Conservation (phyloP, 2,113 vertebrate species). For the Pipa parva region DNA sequence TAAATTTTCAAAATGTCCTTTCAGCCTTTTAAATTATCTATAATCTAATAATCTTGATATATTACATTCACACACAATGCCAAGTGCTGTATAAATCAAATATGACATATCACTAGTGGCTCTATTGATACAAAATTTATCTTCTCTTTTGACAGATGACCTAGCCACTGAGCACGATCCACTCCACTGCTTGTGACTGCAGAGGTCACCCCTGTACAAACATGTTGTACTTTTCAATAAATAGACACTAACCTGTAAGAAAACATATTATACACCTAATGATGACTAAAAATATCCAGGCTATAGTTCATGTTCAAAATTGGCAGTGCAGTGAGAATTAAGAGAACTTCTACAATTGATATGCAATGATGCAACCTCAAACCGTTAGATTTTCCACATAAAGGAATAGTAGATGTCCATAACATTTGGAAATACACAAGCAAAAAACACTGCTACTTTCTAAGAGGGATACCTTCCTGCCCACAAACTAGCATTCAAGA, state of each 20-base stretch:
- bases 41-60: constrained; percentile 43
- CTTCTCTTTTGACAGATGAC: constrained; percentile 36
- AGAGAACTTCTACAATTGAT: too few species aligned
- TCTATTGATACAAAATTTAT: constrained; percentile 41
- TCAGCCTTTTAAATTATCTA: constrained; percentile 41
- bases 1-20: constrained; percentile 39
- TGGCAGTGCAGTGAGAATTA: not conserved
- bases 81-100: constrained; percentile 41
- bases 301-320: not conserved
- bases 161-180: constrained; percentile 22
- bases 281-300: not conserved
- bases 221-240: constrained; percentile 5
- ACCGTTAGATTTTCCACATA: too few species aligned
- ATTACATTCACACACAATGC: constrained; percentile 40
- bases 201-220: constrained; percentile 29
- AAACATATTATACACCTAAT: not conserved
- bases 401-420: too few species aligned
- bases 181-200: constrained; percentile 16
- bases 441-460: too few species aligned
- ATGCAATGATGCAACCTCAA: too few species aligned
- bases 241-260: not conserved
- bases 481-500: too few species aligned
- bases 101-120: constrained; percentile 38
- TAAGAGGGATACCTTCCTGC: too few species aligned
- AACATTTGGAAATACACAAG: too few species aligned